These are phyloP conservation scores for Idaea biselata DNA, from an alignment of 2,888 invertebrate species.

Conservation along the genomic window DNA sequence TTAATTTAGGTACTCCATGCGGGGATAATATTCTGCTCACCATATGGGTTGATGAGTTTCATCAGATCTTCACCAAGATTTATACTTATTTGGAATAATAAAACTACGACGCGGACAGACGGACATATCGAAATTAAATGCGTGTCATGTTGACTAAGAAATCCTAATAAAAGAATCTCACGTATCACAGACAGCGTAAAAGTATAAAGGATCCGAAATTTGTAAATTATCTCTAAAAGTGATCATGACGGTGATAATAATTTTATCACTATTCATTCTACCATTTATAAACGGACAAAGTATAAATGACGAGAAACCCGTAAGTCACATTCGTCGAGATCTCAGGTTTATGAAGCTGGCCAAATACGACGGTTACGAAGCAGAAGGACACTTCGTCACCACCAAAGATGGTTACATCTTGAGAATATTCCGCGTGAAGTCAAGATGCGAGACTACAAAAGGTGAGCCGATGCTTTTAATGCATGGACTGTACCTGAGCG, in stretches of 20 bases:
- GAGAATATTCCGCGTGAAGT: constrained; percentile 31
- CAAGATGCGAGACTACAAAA: constrained; percentile 18
- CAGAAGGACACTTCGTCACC: constrained; percentile 33
- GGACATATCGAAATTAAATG: too few species aligned
- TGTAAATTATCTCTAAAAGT: not conserved
- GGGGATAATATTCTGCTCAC: too few species aligned
- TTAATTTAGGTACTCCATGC: too few species aligned
- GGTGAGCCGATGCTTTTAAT: constrained; percentile 27
- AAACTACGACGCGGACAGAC: too few species aligned
- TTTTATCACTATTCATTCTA: not conserved
- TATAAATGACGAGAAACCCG: not conserved
- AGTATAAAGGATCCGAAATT: not conserved
- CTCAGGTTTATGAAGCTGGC: constrained; percentile 35
- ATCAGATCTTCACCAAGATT: too few species aligned
- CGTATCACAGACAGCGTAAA: too few species aligned
- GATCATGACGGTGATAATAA: not conserved
- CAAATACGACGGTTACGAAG: constrained; percentile 30
- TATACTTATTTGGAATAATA: too few species aligned
- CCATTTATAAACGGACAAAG: not conserved
- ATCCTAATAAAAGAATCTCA: too few species aligned
- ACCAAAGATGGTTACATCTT: constrained; percentile 43
- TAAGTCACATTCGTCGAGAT: constrained; percentile 18
- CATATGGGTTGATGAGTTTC: too few species aligned
- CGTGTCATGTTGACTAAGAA: too few species aligned
- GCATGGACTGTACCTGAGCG: constrained; percentile 36